Conservation (phyloP, 2,113 vertebrate genomes). For the Caranx melampygus region DNA sequence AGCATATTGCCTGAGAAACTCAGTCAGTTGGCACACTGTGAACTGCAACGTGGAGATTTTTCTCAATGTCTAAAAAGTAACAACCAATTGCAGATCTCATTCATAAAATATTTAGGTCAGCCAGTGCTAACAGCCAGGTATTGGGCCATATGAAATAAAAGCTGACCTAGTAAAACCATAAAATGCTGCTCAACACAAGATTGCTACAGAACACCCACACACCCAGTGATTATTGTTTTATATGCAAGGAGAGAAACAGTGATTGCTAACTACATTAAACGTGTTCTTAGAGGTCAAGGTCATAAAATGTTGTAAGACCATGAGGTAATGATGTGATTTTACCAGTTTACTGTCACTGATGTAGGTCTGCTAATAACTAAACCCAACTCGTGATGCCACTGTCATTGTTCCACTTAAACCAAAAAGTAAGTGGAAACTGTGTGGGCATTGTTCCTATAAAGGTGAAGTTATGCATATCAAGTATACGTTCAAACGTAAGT, state of each 20-base stretch:
- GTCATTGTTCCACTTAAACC: not conserved
- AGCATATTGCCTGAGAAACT: not conserved
- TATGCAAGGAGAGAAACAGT: not conserved
- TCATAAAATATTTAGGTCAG: not conserved
- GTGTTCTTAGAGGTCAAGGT: not conserved
- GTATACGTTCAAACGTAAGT: not conserved
- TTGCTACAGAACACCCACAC: conserved; percentile 16
- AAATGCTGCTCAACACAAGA: not conserved
- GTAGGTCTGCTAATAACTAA: not conserved
- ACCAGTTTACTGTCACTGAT: conserved; percentile 6
- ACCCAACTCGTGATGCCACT: not conserved
- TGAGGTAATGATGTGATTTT: conserved; percentile 8
- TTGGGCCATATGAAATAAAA: not conserved
- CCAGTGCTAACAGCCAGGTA: not conserved
- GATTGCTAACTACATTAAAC: conserved; percentile 21
- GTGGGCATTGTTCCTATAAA: not conserved
- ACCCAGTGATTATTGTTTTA: conserved; percentile 45
- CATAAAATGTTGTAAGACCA: conserved; percentile 21
- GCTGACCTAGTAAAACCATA: not conserved
- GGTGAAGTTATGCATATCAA: not conserved
- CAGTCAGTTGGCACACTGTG: not conserved
- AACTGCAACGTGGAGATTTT: not conserved
- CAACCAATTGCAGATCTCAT: not conserved
- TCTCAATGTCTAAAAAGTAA: not conserved
- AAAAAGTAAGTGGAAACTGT: not conserved